phyloP scores from a whole-genome alignment of 2,797 vertebrate genomes.

The Micromesistius poutassou region DNA sequence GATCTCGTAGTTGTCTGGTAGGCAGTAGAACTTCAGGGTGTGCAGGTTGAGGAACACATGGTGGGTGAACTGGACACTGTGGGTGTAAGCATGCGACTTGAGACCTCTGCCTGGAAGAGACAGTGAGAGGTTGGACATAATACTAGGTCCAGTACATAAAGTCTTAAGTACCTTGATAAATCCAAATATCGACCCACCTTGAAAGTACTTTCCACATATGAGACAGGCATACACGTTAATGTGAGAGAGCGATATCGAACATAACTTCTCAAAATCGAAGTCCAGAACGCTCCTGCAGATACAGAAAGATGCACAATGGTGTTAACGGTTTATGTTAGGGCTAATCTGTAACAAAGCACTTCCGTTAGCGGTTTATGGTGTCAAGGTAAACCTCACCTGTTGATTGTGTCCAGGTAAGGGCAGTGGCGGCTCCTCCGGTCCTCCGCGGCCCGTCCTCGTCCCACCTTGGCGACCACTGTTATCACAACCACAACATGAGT shows the following conservation, averaged over 20 bases:
- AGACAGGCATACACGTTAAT: conserved; percentile 95
- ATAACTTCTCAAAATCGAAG: conserved; percentile 97
- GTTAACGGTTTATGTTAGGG: background rate
- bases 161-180: background rate
- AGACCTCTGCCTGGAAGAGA: conserved; percentile 82
- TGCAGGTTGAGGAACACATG: conserved; percentile 97
- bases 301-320: background rate
- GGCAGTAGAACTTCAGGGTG: conserved; percentile 95
- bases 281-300: conserved; percentile 88
- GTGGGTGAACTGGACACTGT: conserved; percentile 94
- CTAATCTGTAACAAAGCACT: background rate
- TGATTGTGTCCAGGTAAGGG: conserved; percentile 94
- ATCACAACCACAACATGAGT: background rate
- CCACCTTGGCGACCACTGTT: conserved; percentile 71
- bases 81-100: conserved; percentile 95
- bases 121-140: background rate
- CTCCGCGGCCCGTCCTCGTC: conserved; percentile 72
- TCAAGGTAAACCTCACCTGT: conserved; percentile 94
- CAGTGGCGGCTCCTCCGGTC: conserved; percentile 92
- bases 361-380: conserved; percentile 87
- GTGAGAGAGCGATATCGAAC: conserved; percentile 94
- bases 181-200: conserved; percentile 72
- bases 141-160: background rate
- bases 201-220: conserved; percentile 96
- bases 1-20: conserved; percentile 98